A percentile compares a stretch with the other conserved stretches of the same genome.
These are phyloP conservation scores for Seriola quinqueradiata DNA, from an alignment of 2,113 vertebrate species.

Conservation along the genomic window DNA sequence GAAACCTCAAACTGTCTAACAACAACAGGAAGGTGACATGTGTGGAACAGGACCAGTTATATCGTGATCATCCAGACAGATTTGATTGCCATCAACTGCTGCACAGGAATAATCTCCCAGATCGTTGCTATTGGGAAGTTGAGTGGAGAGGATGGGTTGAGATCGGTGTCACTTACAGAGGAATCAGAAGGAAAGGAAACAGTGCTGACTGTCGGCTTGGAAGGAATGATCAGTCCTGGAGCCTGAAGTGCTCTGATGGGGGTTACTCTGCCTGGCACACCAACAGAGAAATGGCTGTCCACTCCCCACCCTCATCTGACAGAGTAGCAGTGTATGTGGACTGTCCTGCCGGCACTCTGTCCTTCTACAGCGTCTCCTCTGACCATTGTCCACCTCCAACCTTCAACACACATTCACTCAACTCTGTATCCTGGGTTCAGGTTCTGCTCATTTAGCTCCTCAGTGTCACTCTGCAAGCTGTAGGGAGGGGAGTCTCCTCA, in stretches of 20 bases:
- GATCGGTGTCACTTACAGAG: slow-evolving; percentile 9
- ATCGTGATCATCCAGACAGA: slow-evolving; percentile 30
- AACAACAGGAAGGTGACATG: background rate
- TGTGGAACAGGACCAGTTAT: background rate
- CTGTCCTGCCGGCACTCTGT: slow-evolving; percentile 19
- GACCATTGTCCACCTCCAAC: slow-evolving; percentile 45
- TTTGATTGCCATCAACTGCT: slow-evolving; percentile 39
- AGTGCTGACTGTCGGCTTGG: background rate
- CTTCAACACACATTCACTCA: slow-evolving; percentile 12
- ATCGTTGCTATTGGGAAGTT: slow-evolving; percentile 36
- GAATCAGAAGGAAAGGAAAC: slow-evolving; percentile 7
- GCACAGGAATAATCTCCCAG: slow-evolving; percentile 4
- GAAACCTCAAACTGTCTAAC: slow-evolving; percentile 18
- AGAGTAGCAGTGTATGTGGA: slow-evolving; percentile 20
- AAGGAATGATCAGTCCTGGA: slow-evolving; percentile 22
- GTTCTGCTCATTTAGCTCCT: slow-evolving; percentile 1
- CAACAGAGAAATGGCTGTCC: background rate
- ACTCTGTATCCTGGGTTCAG: slow-evolving; percentile 21
- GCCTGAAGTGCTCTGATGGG: slow-evolving; percentile 19
- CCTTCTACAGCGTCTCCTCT: slow-evolving; percentile 20
- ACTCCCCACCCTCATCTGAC: background rate
- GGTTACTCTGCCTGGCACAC: slow-evolving; percentile 16
- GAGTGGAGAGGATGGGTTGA: slow-evolving; percentile 8
- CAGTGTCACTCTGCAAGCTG: slow-evolving; percentile 2
- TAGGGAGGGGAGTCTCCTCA: too few species aligned